Evolutionary conservation across 2,113 vertebrate genomes (phyloP), one percentile per base, ranked within the genome.

Genomic region (Paramisgurnus dabryanus): DNA sequence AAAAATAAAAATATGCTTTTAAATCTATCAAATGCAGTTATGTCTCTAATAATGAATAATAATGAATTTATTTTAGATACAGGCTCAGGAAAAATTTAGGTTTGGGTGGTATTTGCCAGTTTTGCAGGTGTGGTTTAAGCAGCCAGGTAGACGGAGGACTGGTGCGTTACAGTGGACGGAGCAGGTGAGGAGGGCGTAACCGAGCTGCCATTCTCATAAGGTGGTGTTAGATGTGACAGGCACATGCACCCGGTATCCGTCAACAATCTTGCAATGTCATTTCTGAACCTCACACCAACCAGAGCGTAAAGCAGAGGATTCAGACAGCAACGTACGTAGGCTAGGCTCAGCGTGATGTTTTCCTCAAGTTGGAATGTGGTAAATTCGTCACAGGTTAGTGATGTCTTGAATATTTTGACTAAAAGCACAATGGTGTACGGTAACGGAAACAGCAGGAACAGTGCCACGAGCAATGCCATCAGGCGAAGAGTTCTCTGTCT

Each of bases 281-380:
- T 90, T 3, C 96, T 93, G 91, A 99, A 99, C 10, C 95, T 93
- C 34, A 95, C 92, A 0, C 96, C 95, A 18, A 97, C 86, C 80
- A 99, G 93, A 13, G 94, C 95, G 0, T 98, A 99, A 49, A 98
- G 94, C 78, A 98, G 60, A 0, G 98, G 98, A 83, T 99, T 98
- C 80, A 99, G 94, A 88, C 95, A 95, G 80, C 97, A 99, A 86
- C 96, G 96, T 69, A 91, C 87, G 65, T 93, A 96, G 0, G 95
- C 96, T 88, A 99, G 80, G 11, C 91, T 93, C 3, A 94, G 90
- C 0, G 97, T 97, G 61, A 95, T 61, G 80, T 95, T 92, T 87
- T 97, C 91, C 0, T 91, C 84, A 84, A 97, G 65, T 11, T 93
- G 93, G 80, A 91, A 90, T 78, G 58, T 83, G 11, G 84, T 89